Conservation (phyloP, 2,888 invertebrate genomes). For the Campoplex capitator region DNA sequence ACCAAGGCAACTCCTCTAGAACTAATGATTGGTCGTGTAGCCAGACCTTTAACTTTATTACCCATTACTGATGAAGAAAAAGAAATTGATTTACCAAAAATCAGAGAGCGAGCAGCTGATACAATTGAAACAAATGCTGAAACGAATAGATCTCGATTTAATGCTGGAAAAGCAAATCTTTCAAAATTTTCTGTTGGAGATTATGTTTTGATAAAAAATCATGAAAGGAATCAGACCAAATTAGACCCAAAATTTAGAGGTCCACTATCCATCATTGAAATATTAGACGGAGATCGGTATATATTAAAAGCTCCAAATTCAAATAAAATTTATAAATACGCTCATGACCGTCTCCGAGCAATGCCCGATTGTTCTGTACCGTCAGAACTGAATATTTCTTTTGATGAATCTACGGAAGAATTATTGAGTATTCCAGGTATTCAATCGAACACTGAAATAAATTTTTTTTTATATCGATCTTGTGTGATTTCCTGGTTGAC, state of each 20-base stretch:
- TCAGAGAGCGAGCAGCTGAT: slow-evolving; percentile 52
- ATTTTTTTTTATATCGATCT: background rate
- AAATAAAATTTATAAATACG: slow-evolving; percentile 56
- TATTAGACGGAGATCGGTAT: slow-evolving; percentile 47
- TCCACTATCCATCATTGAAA: slow-evolving; percentile 36
- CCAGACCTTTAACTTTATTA: slow-evolving; percentile 61
- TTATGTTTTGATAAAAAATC: slow-evolving; percentile 51
- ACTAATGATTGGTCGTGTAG: slow-evolving; percentile 74
- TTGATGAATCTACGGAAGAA: slow-evolving; percentile 6
- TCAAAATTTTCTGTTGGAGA: slow-evolving; percentile 40
- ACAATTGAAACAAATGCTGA: slow-evolving; percentile 41
- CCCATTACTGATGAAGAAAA: slow-evolving; percentile 35
- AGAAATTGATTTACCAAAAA: slow-evolving; percentile 44
- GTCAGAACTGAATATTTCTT: slow-evolving; percentile 2
- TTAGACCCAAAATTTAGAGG: slow-evolving; percentile 50
- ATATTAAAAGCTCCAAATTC: slow-evolving; percentile 30
- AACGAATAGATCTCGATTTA: slow-evolving; percentile 40
- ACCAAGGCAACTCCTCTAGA: slow-evolving; percentile 75
- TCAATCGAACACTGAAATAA: background rate
- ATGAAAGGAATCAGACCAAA: slow-evolving; percentile 56
- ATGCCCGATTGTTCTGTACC: slow-evolving; percentile 6
- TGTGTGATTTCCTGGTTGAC: slow-evolving; percentile 11
- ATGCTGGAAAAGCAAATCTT: slow-evolving; percentile 39
- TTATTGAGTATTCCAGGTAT: slow-evolving; percentile 22
- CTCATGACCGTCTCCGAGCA: slow-evolving; percentile 8